Conservation (phyloP, 2,797 vertebrate species). For the Poeciliopsis turneri region DNA sequence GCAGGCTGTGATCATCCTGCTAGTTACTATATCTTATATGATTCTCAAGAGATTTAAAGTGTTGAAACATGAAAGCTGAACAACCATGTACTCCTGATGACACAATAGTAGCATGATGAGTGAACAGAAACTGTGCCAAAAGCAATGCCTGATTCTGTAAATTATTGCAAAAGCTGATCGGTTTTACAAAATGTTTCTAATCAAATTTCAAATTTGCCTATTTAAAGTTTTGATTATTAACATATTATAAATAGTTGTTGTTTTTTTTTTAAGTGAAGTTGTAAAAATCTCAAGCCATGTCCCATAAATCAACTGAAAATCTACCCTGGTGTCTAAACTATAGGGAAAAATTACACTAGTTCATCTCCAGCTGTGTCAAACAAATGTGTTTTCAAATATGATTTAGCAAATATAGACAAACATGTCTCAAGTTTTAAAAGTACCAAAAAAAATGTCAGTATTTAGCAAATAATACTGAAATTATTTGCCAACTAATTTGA, state of each 20-base stretch:
- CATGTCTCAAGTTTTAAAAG: background rate
- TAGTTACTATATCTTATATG: background rate
- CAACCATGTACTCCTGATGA: background rate
- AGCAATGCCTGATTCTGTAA: background rate
- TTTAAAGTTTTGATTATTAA: background rate
- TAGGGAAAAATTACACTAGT: background rate
- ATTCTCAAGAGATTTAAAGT: background rate
- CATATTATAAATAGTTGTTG: background rate
- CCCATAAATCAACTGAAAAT: background rate
- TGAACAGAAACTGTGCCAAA: background rate
- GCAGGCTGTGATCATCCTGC: background rate
- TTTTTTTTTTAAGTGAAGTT: background rate
- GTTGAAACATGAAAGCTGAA: conserved; percentile 5
- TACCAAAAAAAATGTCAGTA: background rate
- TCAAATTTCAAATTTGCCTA: background rate
- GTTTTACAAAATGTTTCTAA: background rate
- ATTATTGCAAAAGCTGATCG: background rate
- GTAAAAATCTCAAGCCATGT: background rate
- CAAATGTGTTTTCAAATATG: background rate
- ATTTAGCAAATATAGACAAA: background rate
- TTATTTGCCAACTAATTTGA: no score
- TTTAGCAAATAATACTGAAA: background rate
- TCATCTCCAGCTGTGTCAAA: background rate
- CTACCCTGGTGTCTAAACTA: background rate
- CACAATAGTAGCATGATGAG: background rate